Percentiles rank a stretch among this genome's conserved stretches.
phyloP scores from a whole-genome alignment of 1,140 invertebrate species.

The Andricus grossulariae region DNA sequence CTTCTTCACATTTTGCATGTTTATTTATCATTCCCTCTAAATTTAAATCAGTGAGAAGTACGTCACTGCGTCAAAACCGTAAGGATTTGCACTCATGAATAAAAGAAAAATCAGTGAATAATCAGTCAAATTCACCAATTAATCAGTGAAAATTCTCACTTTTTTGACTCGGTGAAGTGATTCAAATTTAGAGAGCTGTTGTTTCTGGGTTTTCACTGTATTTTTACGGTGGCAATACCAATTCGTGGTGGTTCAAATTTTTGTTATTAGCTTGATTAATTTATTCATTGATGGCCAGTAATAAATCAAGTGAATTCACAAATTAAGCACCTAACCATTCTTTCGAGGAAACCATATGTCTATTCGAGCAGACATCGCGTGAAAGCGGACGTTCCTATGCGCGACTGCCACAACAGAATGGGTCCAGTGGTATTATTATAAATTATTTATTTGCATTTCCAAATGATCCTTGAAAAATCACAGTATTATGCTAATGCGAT shows the following conservation, averaged over 20 bases:
- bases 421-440: constrained; percentile 68
- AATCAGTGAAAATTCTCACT: too few relatives aligned
- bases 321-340: constrained; percentile 21
- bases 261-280: neutral
- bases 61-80: too few relatives aligned
- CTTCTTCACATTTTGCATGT: neutral
- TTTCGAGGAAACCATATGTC: constrained; percentile 29
- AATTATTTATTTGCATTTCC: constrained; percentile 77
- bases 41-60: neutral
- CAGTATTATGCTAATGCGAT: constrained; percentile 74
- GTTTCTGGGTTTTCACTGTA: too few relatives aligned
- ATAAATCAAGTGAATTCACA: constrained; percentile 24
- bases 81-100: too few relatives aligned
- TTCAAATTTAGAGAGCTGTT: too few relatives aligned
- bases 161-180: too few relatives aligned
- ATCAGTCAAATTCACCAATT: too few relatives aligned
- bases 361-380: constrained; percentile 16
- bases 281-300: neutral
- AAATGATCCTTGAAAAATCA: constrained; percentile 77
- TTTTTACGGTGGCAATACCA: neutral
- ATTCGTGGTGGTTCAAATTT: neutral
- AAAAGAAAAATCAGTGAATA: too few relatives aligned
- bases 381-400: constrained; percentile 30
- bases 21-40: neutral
- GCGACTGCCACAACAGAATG: constrained; percentile 37